Evolutionary conservation across 1,140 invertebrate species (phyloP).

Genomic region (Zaprionus camerounensis): DNA sequence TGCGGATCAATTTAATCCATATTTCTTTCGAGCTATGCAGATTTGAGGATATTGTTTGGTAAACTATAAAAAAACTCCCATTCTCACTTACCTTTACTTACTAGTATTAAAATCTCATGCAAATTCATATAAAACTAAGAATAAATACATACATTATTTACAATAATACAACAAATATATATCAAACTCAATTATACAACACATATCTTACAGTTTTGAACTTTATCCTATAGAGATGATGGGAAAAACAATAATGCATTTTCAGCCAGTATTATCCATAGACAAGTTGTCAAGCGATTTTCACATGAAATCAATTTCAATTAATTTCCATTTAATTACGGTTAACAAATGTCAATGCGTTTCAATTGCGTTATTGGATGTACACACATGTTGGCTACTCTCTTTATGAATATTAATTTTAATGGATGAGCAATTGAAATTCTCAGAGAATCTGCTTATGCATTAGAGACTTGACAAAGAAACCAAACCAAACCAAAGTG

Average conservation of each 20-base stretch:
- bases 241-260: not conserved
- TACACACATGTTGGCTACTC: not conserved
- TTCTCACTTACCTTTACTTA: too few relatives aligned
- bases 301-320: slow-evolving; percentile 5
- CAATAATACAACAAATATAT: not conserved
- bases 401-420: slow-evolving; percentile 19
- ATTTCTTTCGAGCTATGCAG: not conserved
- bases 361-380: not conserved
- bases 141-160: not conserved
- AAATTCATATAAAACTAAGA: not conserved
- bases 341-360: slow-evolving; percentile 2
- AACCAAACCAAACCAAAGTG: not conserved
- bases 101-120: too few relatives aligned
- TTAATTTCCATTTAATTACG: slow-evolving; percentile 26
- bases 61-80: too few relatives aligned
- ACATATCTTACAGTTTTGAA: not conserved
- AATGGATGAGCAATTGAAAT: slow-evolving; percentile 5
- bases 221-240: not conserved
- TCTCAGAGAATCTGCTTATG: not conserved
- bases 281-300: not conserved
- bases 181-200: not conserved
- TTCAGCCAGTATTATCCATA: not conserved
- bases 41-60: not conserved
- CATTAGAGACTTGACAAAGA: not conserved
- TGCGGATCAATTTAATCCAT: slow-evolving; percentile 10